Base-by-base conservation (phyloP, 2,888 invertebrate species). In the Ochropleura leucogaster region DNA sequence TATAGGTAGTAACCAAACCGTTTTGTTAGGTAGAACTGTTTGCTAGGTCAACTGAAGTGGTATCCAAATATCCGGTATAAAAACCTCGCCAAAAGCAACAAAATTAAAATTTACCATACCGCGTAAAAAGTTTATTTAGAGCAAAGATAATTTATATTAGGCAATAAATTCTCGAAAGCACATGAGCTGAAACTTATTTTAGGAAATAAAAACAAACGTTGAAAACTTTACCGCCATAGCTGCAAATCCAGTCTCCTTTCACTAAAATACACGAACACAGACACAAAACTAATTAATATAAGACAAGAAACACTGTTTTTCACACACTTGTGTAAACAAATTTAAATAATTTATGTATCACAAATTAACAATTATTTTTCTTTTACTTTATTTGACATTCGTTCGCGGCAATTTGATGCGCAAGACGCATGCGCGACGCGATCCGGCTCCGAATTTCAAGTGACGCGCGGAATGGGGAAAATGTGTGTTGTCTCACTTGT, bases 171-270 rank as follows among this genome's bases (percentile, higher is more conserved):
- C 18, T 40, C 59, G 40, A 40, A 72, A 68, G 60, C 72, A 53
- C 69, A 63, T 59, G 62, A 12, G 46, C 51, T 30, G 42, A 46
- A 16, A 55, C 44, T 76, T 83, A 85, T 83, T 85, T 83, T 77
- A 67, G 14, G 85, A 83, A 69, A 74, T 14, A 16, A 70, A 82
- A 78, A 74, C 66, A 82, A 84, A 68, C 18, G 42, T 64, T 12
- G 12, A 55, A 62, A 53, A 82, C 57, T 72, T 85, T 83, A 83
- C 83, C 83, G 83, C 83, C 83, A 83, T 83, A 69, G 47, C 44
- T 72, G 42, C 49, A 0, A 51, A 55, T 78, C 60, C 85, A 69
- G 46, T n/a, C 20, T 66, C 47, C 65, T 75, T 64, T 55, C 77
- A 84, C 76, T 62, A 53, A 57, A 49, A 71, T 4, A n/a, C 82